Percentiles rank a stretch among this genome's conserved stretches.
phyloP scores from a whole-genome alignment of 1,140 invertebrate genomes.

The Aphaenogaster floridana region DNA sequence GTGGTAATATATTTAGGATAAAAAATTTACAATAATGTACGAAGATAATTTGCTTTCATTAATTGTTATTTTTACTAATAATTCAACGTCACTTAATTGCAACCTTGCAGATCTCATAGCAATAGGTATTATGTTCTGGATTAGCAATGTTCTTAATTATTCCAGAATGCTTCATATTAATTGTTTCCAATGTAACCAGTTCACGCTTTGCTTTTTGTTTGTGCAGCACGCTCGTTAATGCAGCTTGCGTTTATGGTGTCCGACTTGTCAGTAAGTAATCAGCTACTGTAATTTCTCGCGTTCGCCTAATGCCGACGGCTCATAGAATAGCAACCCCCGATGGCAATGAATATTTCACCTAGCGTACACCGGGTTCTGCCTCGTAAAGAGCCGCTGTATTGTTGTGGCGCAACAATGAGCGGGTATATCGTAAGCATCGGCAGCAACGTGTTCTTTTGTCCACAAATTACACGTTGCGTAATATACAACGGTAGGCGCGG shows the following conservation, averaged over 20 bases:
- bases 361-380: conserved; percentile 58
- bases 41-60: neutral
- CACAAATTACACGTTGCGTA: conserved; percentile 75
- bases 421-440: conserved; percentile 64
- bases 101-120: neutral
- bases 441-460: conserved; percentile 70
- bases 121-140: neutral
- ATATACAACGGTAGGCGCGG: conserved; percentile 61
- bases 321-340: conserved; percentile 46
- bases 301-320: conserved; percentile 52
- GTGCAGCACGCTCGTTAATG: neutral
- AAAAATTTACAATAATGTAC: neutral
- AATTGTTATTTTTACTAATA: neutral
- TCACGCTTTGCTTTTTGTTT: neutral
- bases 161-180: neutral
- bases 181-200: neutral
- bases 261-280: conserved; percentile 52
- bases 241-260: conserved; percentile 32
- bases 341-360: conserved; percentile 80
- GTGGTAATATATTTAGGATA: neutral
- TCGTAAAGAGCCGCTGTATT: conserved; percentile 77
- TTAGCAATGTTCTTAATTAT: neutral
- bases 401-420: conserved; percentile 76
- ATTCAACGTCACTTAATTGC: neutral
- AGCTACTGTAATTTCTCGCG: conserved; percentile 56